Conservation (phyloP, 2,888 invertebrate genomes). For the Hypselothyrea guttata region DNA sequence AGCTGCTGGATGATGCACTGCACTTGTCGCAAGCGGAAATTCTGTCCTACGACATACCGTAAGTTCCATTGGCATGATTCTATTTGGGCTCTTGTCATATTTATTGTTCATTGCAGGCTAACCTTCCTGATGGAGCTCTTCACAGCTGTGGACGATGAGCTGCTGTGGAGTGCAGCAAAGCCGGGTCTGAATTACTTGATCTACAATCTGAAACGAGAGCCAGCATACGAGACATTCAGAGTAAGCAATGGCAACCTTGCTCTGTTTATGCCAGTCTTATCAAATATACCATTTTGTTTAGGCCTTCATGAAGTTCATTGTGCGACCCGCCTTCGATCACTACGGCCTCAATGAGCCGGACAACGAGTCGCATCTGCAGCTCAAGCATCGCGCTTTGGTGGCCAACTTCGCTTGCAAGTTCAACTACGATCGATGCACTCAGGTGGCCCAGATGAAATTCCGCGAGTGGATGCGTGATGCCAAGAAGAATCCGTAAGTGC, state of each 20-base stretch:
- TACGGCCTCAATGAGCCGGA: slow-evolving; percentile 83
- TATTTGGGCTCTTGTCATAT: background rate
- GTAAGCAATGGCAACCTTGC: slow-evolving; percentile 76
- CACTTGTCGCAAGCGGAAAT: slow-evolving; percentile 85
- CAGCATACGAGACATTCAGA: slow-evolving; percentile 85
- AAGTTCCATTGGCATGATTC: background rate
- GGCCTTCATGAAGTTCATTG: slow-evolving; percentile 82
- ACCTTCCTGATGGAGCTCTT: slow-evolving; percentile 83
- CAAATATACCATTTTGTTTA: slow-evolving; percentile 39
- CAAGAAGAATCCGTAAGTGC: slow-evolving; percentile 83
- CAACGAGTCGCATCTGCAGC: slow-evolving; percentile 83
- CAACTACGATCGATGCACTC: slow-evolving; percentile 83
- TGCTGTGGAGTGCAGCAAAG: slow-evolving; percentile 85
- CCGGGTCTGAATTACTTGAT: slow-evolving; percentile 85
- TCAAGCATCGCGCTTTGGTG: slow-evolving; percentile 84
- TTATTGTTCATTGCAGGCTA: slow-evolving; percentile 69
- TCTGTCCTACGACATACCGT: slow-evolving; percentile 84
- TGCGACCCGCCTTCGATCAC: slow-evolving; percentile 81
- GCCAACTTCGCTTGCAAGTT: slow-evolving; percentile 84
- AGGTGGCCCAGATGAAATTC: slow-evolving; percentile 82
- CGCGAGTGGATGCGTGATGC: slow-evolving; percentile 83
- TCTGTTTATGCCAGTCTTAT: background rate
- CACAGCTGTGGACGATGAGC: slow-evolving; percentile 83
- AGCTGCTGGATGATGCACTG: slow-evolving; percentile 87
- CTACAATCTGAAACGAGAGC: slow-evolving; percentile 84